Base-by-base conservation (phyloP, 2,888 invertebrate genomes). In the Osmoderma eremita region DNA sequence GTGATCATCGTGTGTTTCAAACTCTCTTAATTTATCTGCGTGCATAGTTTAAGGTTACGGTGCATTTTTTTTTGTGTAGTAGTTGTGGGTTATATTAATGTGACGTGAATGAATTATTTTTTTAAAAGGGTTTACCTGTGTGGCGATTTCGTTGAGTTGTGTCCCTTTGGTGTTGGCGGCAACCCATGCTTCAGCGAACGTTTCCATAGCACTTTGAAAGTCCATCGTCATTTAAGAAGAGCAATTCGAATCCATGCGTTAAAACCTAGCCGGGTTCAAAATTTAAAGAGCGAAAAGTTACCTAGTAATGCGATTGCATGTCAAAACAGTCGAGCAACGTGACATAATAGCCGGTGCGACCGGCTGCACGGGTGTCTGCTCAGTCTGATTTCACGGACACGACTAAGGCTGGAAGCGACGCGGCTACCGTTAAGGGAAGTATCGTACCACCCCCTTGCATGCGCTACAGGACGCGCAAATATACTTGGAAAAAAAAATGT, bases 151-250 rank as follows among this genome's bases (percentile, higher is more conserved):
- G 72, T 84, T 84, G 17, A 85, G 83, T 38, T 83, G 85, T 73
- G 86, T 87, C 72, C 87, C 85, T 83, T 91, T 91, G 78, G 91
- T 90, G 81, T 91, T 93, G 83, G 95, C 95, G 75, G 95, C 95
- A 77, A 95, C 95, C 96, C 96, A 97, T 76, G 96, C 96, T 87
- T 97, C 96, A 75, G 96, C 96, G 84, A 97, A 96, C 76, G 96
- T 96, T 87, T 97, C 96, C 96, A 97, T 95, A 78, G 96, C 96
- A 89, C 95, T 95, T 88, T 95, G 95, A 89, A 96, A 95, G 92
- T 96, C 96, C 96, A 97, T 96, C 77, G 78, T 81, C 78, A 78
- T 77, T 65, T 56, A 65, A 50, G 38, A 30, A 10, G 10, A 30
- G 10, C 30, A 30, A 30, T 30, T 30, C 30, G 30, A 30, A 30